Evolutionary conservation across 1,140 invertebrate genomes (phyloP).

Genomic region (Cherax destructor): DNA sequence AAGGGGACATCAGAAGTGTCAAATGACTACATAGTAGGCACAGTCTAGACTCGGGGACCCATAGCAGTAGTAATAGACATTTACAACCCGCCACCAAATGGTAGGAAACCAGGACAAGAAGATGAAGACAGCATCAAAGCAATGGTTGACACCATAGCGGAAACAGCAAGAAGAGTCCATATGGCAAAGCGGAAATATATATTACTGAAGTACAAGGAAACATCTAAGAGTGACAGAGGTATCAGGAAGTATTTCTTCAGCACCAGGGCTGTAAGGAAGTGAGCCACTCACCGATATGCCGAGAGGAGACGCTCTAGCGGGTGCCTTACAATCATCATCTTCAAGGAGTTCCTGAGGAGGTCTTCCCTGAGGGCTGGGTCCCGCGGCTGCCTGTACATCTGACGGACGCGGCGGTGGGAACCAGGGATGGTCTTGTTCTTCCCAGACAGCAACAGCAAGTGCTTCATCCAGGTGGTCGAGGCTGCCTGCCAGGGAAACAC

Average conservation of each 20-base stretch:
- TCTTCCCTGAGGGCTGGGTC: neutral
- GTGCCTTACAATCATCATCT: slow-evolving; percentile 32
- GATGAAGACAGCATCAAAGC: too few species aligned
- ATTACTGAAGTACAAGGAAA: too few species aligned
- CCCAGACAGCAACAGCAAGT: slow-evolving; percentile 26
- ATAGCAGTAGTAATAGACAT: too few species aligned
- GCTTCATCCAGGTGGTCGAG: slow-evolving; percentile 37
- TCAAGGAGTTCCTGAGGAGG: neutral
- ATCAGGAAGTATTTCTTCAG: too few species aligned
- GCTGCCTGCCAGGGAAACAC: neutral
- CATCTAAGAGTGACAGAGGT: neutral
- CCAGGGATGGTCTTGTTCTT: neutral
- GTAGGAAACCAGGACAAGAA: too few species aligned
- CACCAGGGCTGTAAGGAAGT: neutral
- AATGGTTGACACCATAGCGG: too few species aligned
- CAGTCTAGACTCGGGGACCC: too few species aligned
- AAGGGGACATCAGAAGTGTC: too few species aligned
- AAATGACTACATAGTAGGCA: too few species aligned
- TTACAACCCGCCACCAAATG: too few species aligned
- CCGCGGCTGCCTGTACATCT: neutral
- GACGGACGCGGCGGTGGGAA: neutral
- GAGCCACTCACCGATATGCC: slow-evolving; percentile 13
- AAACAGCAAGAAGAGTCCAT: too few species aligned
- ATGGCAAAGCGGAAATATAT: too few species aligned
- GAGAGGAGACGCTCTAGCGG: slow-evolving; percentile 29